phyloP scores from a whole-genome alignment of 2,888 invertebrate genomes.

The Lymantria dispar region DNA sequence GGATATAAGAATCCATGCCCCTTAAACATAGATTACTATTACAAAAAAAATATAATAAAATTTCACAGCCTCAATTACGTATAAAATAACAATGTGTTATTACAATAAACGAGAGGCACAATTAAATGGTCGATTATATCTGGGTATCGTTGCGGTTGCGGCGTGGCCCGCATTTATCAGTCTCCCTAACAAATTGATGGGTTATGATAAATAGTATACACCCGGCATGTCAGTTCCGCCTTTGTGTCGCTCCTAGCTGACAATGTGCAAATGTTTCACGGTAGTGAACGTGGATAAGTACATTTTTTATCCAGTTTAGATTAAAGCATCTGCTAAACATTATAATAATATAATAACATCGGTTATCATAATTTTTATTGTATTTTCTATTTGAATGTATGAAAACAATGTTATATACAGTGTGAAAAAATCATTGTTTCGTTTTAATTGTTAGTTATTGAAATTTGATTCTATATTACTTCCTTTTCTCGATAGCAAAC shows the following conservation, averaged over 20 bases:
- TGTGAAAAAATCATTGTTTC: too few species aligned
- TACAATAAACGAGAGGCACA: slow-evolving; percentile 14
- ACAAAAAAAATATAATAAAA: not conserved
- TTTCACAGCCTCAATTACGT: not conserved
- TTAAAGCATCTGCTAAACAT: too few species aligned
- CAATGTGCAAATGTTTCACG: slow-evolving; percentile 13
- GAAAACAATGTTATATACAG: too few species aligned
- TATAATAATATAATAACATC: not conserved
- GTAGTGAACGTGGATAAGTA: not conserved
- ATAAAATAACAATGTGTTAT: not conserved
- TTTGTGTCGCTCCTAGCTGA: slow-evolving; percentile 23
- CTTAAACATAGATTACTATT: too few species aligned
- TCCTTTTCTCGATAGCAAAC: too few species aligned
- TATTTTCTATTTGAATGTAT: not conserved
- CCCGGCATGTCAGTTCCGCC: slow-evolving; percentile 27
- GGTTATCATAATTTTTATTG: not conserved
- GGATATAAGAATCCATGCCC: too few species aligned
- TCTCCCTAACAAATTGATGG: slow-evolving; percentile 56
- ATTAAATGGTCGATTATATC: slow-evolving; percentile 31
- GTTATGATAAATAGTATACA: slow-evolving; percentile 55
- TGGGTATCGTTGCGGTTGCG: slow-evolving; percentile 18
- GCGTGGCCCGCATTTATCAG: slow-evolving; percentile 37
- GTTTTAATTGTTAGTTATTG: too few species aligned
- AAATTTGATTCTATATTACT: too few species aligned
- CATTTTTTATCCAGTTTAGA: too few species aligned